Base-by-base conservation (phyloP, 2,888 invertebrate genomes). In the Lamproptera curius region DNA sequence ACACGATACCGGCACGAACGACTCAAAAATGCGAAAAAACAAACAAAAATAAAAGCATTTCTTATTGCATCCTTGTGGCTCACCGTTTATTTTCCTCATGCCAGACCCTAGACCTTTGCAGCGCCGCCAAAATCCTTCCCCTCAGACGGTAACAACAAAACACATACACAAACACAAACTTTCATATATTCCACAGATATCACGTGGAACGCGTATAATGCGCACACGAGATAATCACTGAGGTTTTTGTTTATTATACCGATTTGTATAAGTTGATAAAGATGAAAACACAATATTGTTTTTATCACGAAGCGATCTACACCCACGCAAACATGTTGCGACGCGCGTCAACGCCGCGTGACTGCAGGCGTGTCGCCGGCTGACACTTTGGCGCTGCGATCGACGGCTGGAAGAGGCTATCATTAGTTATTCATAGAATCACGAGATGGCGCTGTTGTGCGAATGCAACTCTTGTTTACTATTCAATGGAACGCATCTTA, bases 271-370 rank as follows among this genome's bases (percentile, higher is more conserved):
- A 67, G 54, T 69, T 71, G 75, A 79, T 80, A 78, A 75, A 70
- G 62, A 70, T 67, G 73, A 75, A 78, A 82, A 83, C 79, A 80
- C 64, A 67, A 60, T 70, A 75, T 70, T 73, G 76, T 78, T 81
- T 76, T 81, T 76, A 81, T 77, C 82, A 73, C 74, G 67, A 61
- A 67, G 76, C 80, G 76, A 80, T 81, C 70, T 82, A 84, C 82
- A 76, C 82, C 79, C 73, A 76, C 79, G 73, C 80, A 77, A 75
- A 67, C 79, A 83, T 79, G 77, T 72, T 78, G 72, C 77, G 72
- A 77, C 84, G 82, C 84, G 81, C 80, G 79, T 76, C 82, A 84
- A 83, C 85, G 85, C 84, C 83, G 85, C 85, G 83, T 85, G 85
- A 84, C 86, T 87, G 83, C 80, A 78, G 78, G 78, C 79, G 81